Evolutionary conservation across 2,113 vertebrate species (phyloP).

Genomic region (mouse (Mus musculus)): GRCm39 chr12:97111001-97111500

Average conservation of each 20-base stretch:
- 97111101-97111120: background rate
- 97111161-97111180: background rate
- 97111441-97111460: background rate
- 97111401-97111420: background rate
- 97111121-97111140: background rate
- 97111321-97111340: background rate
- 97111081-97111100: background rate
- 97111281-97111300: background rate
- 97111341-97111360: background rate
- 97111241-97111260: background rate
- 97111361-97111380: background rate
- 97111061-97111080: background rate
- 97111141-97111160: background rate
- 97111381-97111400: background rate
- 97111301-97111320: background rate
- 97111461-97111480: too few relatives aligned
- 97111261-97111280: background rate
- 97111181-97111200: background rate
- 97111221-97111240: background rate
- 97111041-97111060: background rate
- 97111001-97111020: background rate
- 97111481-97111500: too few relatives aligned
- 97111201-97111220: background rate
- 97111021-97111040: background rate
- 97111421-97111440: rapidly evolving